Evolutionary conservation across 2,888 invertebrate genomes (phyloP), one percentile per base, ranked within the genome.

Genomic region (Erpobdella octoculata): DNA sequence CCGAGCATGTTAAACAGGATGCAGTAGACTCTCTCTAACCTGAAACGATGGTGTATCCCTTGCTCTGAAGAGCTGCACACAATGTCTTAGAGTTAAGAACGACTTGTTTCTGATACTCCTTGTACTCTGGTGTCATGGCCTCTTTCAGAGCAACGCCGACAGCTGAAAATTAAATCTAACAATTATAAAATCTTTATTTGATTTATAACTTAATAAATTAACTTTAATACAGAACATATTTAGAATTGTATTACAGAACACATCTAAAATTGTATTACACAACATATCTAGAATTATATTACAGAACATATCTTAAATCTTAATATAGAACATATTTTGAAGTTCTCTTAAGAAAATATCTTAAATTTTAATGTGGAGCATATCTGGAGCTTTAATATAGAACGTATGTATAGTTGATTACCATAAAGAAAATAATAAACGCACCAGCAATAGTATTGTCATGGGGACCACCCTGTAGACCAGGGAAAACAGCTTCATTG

Each of bases 381-480:
- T n/a, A n/a, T n/a, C n/a, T n/a, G n/a, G n/a, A n/a, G n/a, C n/a
- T n/a, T n/a, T n/a, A n/a, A n/a, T n/a, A n/a, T n/a, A n/a, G n/a
- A n/a, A n/a, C n/a, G n/a, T n/a, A n/a, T n/a, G n/a, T n/a, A n/a
- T n/a, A n/a, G n/a, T n/a, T n/a, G 28, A 12, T 3, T 1, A 18
- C n/a, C 21, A n/a, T 28, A 53, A 53, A 25, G 28, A 53, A 48
- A 21, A 25, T 28, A 28, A 12, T 15, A 25, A 18, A 65, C 71
- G n/a, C 90, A 75, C 88, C 96, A 5, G 92, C 94, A 76, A 98
- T 95, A n/a, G 93, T 89, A 82, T 97, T 90, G 81, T 96, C 94
- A 81, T 97, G 97, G 0, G 97, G 97, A 0, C 97, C 97, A 58
- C 97, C 97, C 85, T 98, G 97, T 64, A 98, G 86, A 0, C 93